Percentiles rank a stretch among this genome's conserved stretches.
These are phyloP conservation scores for Lepidurus arcticus DNA, from an alignment of 1,140 invertebrate species.

Conservation along the genomic window DNA sequence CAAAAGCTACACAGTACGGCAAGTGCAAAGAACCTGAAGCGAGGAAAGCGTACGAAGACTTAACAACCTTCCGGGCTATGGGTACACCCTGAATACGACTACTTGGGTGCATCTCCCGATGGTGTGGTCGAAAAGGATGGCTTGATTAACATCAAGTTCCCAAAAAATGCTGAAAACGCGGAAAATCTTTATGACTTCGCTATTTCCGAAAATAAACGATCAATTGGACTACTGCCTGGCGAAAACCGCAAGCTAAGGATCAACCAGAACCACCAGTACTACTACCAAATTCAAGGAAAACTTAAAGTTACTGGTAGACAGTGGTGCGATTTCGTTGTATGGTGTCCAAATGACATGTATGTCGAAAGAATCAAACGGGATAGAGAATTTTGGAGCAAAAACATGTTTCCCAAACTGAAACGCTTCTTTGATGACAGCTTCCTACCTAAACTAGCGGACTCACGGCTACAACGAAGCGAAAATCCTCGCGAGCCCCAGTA, in stretches of 20 bases:
- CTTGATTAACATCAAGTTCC: slow-evolving; percentile 44
- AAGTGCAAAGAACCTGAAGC: background rate
- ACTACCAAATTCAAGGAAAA: slow-evolving; percentile 35
- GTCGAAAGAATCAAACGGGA: slow-evolving; percentile 35
- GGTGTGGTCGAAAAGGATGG: slow-evolving; percentile 43
- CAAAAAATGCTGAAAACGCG: slow-evolving; percentile 37
- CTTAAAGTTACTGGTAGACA: slow-evolving; percentile 34
- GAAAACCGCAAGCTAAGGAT: slow-evolving; percentile 18
- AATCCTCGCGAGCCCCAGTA: background rate
- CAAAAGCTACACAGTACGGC: background rate
- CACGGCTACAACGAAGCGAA: slow-evolving; percentile 19
- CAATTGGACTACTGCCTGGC: background rate
- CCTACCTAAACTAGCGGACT: slow-evolving; percentile 40
- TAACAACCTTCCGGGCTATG: background rate
- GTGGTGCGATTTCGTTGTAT: slow-evolving; percentile 35
- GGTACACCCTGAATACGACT: background rate
- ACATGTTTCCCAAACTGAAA: slow-evolving; percentile 36
- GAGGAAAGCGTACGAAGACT: background rate
- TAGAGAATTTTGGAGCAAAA: slow-evolving; percentile 38
- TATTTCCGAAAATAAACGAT: background rate
- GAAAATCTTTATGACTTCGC: background rate
- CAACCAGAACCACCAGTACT: slow-evolving; percentile 35
- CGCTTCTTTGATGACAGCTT: slow-evolving; percentile 33
- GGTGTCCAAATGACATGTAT: slow-evolving; percentile 34
- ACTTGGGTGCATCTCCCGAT: slow-evolving; percentile 44